Conservation (phyloP, 2,797 vertebrate genomes). For the Iguana delicatissima region DNA sequence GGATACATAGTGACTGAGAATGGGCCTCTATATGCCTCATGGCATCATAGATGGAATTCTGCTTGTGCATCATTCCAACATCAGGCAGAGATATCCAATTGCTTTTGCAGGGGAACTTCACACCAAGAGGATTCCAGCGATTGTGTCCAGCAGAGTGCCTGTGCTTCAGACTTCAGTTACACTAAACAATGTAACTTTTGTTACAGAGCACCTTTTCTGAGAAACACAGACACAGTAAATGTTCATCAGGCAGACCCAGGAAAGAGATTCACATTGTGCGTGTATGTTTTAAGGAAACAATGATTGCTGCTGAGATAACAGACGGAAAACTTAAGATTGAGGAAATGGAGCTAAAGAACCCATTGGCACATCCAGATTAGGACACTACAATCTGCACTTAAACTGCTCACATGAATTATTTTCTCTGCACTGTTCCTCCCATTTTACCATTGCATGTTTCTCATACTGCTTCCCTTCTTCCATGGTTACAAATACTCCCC, state of each 20-base stretch:
- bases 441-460: not conserved
- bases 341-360: not conserved
- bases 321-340: not conserved
- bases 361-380: not conserved
- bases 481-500: not conserved
- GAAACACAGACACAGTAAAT: not conserved
- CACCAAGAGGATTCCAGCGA: too few species aligned
- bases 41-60: not conserved
- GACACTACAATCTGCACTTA: not conserved
- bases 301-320: not conserved
- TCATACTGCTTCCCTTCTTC: not conserved
- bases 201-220: not conserved
- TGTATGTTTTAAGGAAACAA: not conserved
- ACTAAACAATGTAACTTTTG: not conserved
- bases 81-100: too few species aligned
- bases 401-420: not conserved
- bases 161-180: not conserved
- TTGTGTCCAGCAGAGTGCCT: too few species aligned
- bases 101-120: too few species aligned
- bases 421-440: conserved; percentile 5
- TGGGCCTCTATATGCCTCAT: not conserved
- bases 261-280: not conserved
- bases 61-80: too few species aligned
- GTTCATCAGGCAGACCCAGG: not conserved
- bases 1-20: too few species aligned